Conservation (phyloP, 2,797 vertebrate species). For the Bradypus variegatus region DNA sequence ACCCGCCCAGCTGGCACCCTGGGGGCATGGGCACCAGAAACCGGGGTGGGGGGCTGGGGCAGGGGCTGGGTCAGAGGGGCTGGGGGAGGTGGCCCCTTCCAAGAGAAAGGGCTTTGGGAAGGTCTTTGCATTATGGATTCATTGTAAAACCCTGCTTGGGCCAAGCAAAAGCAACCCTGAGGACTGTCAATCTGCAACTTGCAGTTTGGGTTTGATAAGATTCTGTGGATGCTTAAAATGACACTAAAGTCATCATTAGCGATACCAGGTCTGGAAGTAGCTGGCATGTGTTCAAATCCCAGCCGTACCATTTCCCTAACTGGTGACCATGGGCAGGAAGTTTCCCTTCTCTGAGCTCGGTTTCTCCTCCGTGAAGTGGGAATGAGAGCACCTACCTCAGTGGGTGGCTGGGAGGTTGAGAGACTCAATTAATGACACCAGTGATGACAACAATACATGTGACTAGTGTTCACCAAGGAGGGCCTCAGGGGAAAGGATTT, state of each 20-base stretch:
- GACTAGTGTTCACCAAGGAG: neutral
- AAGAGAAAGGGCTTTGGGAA: neutral
- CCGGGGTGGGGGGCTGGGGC: conserved; percentile 51
- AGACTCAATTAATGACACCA: neutral
- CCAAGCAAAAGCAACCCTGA: neutral
- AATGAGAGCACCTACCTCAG: neutral
- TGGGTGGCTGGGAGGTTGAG: neutral
- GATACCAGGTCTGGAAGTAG: neutral
- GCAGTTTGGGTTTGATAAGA: neutral
- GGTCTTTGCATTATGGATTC: neutral
- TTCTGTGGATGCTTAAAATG: neutral
- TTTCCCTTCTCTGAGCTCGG: neutral
- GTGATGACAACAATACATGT: neutral
- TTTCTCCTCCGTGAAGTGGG: neutral
- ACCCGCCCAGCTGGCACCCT: conserved; percentile 66
- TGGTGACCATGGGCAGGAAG: neutral
- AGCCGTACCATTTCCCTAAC: neutral
- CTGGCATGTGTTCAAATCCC: neutral
- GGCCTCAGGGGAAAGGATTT: neutral
- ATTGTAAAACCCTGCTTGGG: neutral
- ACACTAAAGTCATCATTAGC: neutral
- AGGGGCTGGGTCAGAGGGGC: conserved; percentile 36
- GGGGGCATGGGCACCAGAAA: conserved; percentile 60
- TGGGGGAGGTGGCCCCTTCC: neutral
- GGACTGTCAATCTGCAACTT: neutral